Evolutionary conservation across 2,888 invertebrate species (phyloP).

Genomic region (Acanthosoma haemorrhoidale): DNA sequence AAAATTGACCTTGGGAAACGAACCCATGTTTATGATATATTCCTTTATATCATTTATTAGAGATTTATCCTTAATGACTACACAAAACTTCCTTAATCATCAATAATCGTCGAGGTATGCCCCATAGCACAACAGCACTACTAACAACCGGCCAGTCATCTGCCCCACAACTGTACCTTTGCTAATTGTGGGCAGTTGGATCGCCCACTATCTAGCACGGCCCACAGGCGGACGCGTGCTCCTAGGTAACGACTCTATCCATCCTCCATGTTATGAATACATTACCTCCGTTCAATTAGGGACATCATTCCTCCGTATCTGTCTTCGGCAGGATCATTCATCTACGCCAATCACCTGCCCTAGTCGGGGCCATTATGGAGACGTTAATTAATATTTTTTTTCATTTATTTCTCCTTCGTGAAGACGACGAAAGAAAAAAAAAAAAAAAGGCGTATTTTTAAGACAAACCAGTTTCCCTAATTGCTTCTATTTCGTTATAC

Average conservation of each 20-base stretch:
- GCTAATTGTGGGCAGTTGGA: too few relatives aligned
- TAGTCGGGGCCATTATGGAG: background rate
- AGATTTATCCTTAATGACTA: too few relatives aligned
- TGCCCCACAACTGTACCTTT: too few relatives aligned
- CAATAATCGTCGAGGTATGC: too few relatives aligned
- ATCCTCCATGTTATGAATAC: background rate
- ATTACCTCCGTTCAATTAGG: conserved; percentile 7
- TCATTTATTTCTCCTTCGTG: background rate
- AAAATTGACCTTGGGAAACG: too few relatives aligned
- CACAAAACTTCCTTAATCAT: too few relatives aligned
- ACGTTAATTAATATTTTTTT: conserved; percentile 2
- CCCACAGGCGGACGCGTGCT: background rate
- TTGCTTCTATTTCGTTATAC: conserved; percentile 4
- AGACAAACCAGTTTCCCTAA: conserved; percentile 12
- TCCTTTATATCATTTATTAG: too few relatives aligned
- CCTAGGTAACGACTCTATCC: conserved; percentile 1
- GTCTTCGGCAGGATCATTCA: conserved; percentile 7
- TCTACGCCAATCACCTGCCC: conserved; percentile 10
- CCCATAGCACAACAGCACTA: too few relatives aligned
- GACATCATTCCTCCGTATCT: background rate
- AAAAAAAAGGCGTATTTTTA: conserved; percentile 7
- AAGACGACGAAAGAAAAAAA: too few relatives aligned
- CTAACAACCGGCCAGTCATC: too few relatives aligned
- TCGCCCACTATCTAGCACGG: too few relatives aligned
- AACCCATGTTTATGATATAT: too few relatives aligned